Conservation (phyloP, 2,888 invertebrate genomes). For the Oligia fasciuncula region DNA sequence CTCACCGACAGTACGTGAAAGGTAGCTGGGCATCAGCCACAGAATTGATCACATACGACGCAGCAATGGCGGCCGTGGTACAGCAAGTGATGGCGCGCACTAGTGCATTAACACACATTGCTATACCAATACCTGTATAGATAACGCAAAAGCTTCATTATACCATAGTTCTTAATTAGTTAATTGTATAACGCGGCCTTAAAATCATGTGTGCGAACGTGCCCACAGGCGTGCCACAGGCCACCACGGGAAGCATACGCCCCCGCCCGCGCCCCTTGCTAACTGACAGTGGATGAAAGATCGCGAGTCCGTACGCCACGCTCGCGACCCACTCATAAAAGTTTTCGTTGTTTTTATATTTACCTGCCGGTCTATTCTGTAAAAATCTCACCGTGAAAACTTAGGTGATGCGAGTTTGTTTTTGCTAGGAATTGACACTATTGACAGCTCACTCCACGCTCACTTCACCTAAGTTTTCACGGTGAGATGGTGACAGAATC, state of each 20-base stretch:
- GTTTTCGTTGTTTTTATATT: too few species aligned
- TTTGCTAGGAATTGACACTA: too few species aligned
- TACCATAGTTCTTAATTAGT: neutral
- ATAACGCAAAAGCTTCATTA: constrained; percentile 17
- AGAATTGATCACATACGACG: constrained; percentile 77
- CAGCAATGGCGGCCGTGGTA: constrained; percentile 80
- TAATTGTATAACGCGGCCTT: neutral
- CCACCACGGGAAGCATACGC: too few species aligned
- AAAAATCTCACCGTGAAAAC: too few species aligned
- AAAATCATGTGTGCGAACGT: neutral
- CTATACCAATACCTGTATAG: constrained; percentile 82
- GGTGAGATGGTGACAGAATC: too few species aligned
- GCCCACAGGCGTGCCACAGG: neutral
- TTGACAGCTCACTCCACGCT: too few species aligned
- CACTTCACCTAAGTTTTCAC: too few species aligned
- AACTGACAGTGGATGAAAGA: neutral
- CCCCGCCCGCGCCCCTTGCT: too few species aligned
- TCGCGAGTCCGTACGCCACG: neutral
- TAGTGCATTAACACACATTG: constrained; percentile 84
- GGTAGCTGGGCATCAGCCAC: constrained; percentile 79
- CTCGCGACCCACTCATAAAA: neutral
- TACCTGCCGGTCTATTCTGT: too few species aligned
- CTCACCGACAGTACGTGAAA: constrained; percentile 84
- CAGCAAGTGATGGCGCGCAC: constrained; percentile 82
- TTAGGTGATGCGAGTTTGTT: too few species aligned